Evolutionary conservation across 2,888 invertebrate genomes (phyloP), one percentile per base, ranked within the genome.

Genomic region (Hecatera dysodea): DNA sequence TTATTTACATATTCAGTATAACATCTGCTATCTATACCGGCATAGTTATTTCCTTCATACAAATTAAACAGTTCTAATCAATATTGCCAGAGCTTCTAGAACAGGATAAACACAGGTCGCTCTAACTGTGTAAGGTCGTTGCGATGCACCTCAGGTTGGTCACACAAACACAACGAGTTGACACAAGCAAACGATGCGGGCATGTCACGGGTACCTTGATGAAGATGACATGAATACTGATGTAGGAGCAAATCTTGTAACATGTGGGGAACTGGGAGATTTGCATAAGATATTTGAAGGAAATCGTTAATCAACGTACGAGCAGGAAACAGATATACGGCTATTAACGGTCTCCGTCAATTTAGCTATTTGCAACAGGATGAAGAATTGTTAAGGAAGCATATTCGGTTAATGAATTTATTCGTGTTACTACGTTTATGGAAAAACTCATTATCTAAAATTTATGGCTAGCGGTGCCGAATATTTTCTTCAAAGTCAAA

Each of bases 131-230:
- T 77, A 78, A 85, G 85, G 82, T 85, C 79, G 88, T 93, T 93
- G 83, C 79, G 80, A 93, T 93, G 90, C 93, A 87, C 66, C 88
- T 90, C 93, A 90, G 89, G 92, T 89, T 84, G 82, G 76, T 82
- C 83, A 89, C 89, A 91, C 92, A 92, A 88, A 88, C 89, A 88
- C 81, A 72, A 72, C 82, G 78, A 86, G 91, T 92, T 92, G 91
- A 92, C 92, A 91, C 88, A 90, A 85, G 90, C 91, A 90, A 92
- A 91, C 92, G 89, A 93, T 91, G 90, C 92, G 89, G 89, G 91
- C 80, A 84, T 87, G 89, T 89, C 88, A 87, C 86, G 83, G 87
- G 87, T 89, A 85, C 87, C 87, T 87, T 90, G 84, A 84, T 82
- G 83, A 84, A 81, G 83, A 84, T 82, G 89, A 80, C 82, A 80